Base-by-base conservation (phyloP, 2,113 vertebrate species). In the Natator depressus region DNA sequence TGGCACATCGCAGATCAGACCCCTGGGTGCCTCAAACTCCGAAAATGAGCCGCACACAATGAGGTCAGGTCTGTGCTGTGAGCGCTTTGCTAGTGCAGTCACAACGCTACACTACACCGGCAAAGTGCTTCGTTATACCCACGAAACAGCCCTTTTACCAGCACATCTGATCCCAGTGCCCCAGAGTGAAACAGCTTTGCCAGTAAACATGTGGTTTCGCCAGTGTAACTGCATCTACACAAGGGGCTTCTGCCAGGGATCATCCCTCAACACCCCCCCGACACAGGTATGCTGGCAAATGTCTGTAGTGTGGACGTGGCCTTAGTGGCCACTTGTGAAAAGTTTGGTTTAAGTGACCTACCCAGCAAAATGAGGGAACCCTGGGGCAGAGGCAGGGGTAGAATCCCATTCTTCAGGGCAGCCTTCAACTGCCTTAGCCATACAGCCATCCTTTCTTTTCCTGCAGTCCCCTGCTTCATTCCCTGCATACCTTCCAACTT, bases 391-490 rank as follows among this genome's bases (percentile, higher is more conserved):
- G 19, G 22, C 54, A 55, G 22, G 54, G 8, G 54, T 55, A 55
- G 22, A 24, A 55, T 55, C 22, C 20, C 54, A 55, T 55, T 24
- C 54, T 55, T 24, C 54, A 55, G 54, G 22, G 22, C 22, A 24
- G 54, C 54, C 9, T 55, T 9, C n/a, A 47, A 79, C 4, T 46
- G 10, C 8, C 89, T 76, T 11, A 78, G 76, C 47, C n/a, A 10
- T 17, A 13, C 38, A 29, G 42, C 9, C 22, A 16, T 25, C 12
- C 10, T 78, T 76, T 47, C 75, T 78, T 54, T 22, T 54, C 54
- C 20, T 54, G 20, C 20, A 5, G 42, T 27, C 16, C 46, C 50
- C 22, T 38, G 5, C 29, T 57, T 84, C 6, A 0, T 0, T 0
- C 49, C 4, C 0, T 2, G 2, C 1, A 0, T 16, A 81, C 72